Evolutionary conservation across 2,888 invertebrate species (phyloP).

Genomic region (Eupithecia pulchellata): DNA sequence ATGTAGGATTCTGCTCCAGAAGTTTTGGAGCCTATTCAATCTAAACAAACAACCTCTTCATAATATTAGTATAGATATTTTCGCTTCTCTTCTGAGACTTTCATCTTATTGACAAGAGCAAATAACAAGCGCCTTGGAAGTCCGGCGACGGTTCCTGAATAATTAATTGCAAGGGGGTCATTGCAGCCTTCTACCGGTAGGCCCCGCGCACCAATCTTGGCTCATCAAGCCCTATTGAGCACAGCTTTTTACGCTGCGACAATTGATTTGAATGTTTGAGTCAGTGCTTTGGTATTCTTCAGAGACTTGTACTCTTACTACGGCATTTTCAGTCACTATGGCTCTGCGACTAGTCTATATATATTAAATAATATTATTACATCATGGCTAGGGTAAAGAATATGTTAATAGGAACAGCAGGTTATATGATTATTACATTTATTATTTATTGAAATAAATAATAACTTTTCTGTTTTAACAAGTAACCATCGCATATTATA

Average conservation of each 20-base stretch:
- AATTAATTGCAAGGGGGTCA: constrained; percentile 80
- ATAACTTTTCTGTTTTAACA: too few species aligned
- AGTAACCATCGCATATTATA: too few species aligned
- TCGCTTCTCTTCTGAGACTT: neutral
- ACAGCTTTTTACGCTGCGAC: constrained; percentile 55
- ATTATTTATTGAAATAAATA: too few species aligned
- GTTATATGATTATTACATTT: too few species aligned
- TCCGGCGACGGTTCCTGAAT: constrained; percentile 76
- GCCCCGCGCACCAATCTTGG: constrained; percentile 58
- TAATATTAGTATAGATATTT: too few species aligned
- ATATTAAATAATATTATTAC: too few species aligned
- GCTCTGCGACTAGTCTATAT: neutral
- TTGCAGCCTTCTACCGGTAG: constrained; percentile 43
- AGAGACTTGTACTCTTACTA: neutral
- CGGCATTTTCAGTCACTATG: too few species aligned
- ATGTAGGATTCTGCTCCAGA: too few species aligned
- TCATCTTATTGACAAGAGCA: constrained; percentile 19
- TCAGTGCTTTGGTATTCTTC: constrained; percentile 20
- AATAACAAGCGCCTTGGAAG: constrained; percentile 60
- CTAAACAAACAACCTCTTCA: too few species aligned
- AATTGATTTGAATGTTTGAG: constrained; percentile 38
- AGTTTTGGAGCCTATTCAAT: too few species aligned
- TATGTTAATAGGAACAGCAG: too few species aligned
- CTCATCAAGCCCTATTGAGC: constrained; percentile 79
- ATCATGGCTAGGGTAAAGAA: too few species aligned